Conservation (phyloP, 2,113 vertebrate genomes). For the Chaetorhynchus papuensis region DNA sequence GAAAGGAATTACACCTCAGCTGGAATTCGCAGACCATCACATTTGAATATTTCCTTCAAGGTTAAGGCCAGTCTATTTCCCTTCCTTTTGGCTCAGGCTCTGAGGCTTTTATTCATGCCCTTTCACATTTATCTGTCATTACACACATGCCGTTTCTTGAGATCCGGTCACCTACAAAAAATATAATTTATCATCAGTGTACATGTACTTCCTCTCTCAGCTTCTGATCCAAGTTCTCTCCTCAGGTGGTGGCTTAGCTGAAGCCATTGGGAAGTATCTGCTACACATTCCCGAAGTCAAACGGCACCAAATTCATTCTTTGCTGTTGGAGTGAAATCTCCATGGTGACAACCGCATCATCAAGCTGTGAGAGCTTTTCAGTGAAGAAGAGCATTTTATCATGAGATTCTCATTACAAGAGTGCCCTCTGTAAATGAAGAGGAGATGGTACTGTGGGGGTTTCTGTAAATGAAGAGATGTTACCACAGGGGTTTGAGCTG, state of each 20-base stretch:
- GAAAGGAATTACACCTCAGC: neutral
- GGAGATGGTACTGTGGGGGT: neutral
- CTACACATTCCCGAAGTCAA: slow-evolving; percentile 46
- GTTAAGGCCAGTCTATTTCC: neutral
- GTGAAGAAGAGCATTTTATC: neutral
- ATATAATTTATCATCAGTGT: neutral
- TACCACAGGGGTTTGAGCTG: neutral
- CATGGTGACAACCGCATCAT: slow-evolving; percentile 70
- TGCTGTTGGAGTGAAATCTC: slow-evolving; percentile 60
- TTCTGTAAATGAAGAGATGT: slow-evolving; percentile 31
- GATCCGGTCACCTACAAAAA: neutral
- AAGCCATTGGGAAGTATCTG: slow-evolving; percentile 56
- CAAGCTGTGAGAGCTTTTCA: slow-evolving; percentile 35
- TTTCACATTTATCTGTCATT: slow-evolving; percentile 41
- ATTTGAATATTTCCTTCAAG: slow-evolving; percentile 13
- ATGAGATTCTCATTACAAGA: slow-evolving; percentile 62
- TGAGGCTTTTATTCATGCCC: slow-evolving; percentile 15
- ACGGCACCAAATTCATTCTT: slow-evolving; percentile 1
- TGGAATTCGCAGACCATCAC: slow-evolving; percentile 2
- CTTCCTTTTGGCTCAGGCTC: slow-evolving; percentile 14
- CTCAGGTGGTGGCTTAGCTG: slow-evolving; percentile 42
- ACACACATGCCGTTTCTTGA: neutral
- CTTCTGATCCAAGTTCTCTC: slow-evolving; percentile 41
- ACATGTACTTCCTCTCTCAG: slow-evolving; percentile 52
- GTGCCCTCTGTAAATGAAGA: slow-evolving; percentile 67